Evolutionary conservation across 1,140 invertebrate genomes (phyloP), one percentile per base, ranked within the genome.

Genomic region (Drosophila arizonae): DNA sequence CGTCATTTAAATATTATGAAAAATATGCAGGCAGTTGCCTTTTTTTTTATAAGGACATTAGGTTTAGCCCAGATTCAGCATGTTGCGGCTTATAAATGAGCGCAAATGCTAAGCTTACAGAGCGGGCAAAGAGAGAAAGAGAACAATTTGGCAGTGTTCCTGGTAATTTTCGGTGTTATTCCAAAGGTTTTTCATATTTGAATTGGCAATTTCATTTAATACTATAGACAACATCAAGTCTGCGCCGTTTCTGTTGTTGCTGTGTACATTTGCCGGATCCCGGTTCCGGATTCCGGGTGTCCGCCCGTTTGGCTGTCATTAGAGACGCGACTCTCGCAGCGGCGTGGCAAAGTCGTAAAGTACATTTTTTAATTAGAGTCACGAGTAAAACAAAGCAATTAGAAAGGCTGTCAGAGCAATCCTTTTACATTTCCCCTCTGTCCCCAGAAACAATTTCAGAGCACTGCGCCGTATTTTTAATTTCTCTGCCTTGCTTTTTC

Each of bases 351-450:
- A 87, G 80, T 89, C 84, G 77, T 85, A 89, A 88, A 88, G 85
- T 89, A 89, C 77, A 89, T 88, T 88, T 88, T 89, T 88, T 89
- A 88, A 88, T 88, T 88, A 88, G 84, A 89, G 84, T 89, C 84
- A 80, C 77, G 77, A 88, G 84, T 84, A 89, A 88, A 88, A 85
- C 80, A 89, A 88, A 89, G 77, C 84, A 88, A 88, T 88, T 88
- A 88, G 84, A 85, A 78, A 81, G 68, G 71, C 80, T 85, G 85
- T 89, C 85, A 78, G 85, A 89, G 80, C 77, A 88, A 88, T 85
- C 84, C 84, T 78, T 88, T 84, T 77, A 28, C 69, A 15, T 65
- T 65, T 30, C 15, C 56, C 41, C n/a, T 61, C 57, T 72, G 28
- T 33, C 17, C 36, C 36, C 36, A 13, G 0, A 46, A 15, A 6